Base-by-base conservation (phyloP, 2,797 vertebrate species). In the Anguilla marmorata region DNA sequence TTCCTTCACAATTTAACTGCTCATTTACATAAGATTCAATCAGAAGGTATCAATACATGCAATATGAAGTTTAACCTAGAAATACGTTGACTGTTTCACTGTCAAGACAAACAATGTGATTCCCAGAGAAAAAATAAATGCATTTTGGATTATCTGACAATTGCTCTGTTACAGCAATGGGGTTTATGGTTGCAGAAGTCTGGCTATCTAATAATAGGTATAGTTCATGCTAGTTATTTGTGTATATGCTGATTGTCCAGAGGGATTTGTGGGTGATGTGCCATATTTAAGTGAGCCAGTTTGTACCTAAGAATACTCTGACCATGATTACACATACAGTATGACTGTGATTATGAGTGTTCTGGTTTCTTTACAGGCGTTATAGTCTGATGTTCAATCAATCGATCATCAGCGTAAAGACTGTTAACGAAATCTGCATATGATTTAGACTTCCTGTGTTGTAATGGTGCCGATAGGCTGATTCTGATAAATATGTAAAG, bases 1-100 rank as follows among this genome's bases (percentile, higher is more conserved):
- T 24, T 89, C 88, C n/a, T 6, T 83, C 41, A 14, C 79, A 58
- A 66, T 87, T 83, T 33, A 56, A 27, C 83, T 87, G 21, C 58
- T 83, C 50, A 83, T 58, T 82, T 87, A 24, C 56, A 66, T 50
- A 66, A 66, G 60, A 60, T 54, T 33, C 45, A 87, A 50, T 66
- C 30, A 74, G 2, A 82, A 83, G 45, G 60, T 82, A 87, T 72
- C 54, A 82, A 87, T 82, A 87, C 45, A 54, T 37, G n/a, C 21
- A 83, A 58, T 87, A 56, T 30, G 27, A 41, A 87, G 60, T 83
- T 87, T 27, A 54, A 8, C 79, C 80, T 48, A 66, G 37, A 84
- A 69, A 37, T 80, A 37, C 60, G 37, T 66, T 37, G 84, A 80
- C 50, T 50, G 30, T 83, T 72, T n/a, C 60, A 63, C 60, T 63